Percentiles rank a stretch among this genome's conserved stretches.
Evolutionary conservation across 2,113 vertebrate species (phyloP).

Genomic region (Falco punctatus): DNA sequence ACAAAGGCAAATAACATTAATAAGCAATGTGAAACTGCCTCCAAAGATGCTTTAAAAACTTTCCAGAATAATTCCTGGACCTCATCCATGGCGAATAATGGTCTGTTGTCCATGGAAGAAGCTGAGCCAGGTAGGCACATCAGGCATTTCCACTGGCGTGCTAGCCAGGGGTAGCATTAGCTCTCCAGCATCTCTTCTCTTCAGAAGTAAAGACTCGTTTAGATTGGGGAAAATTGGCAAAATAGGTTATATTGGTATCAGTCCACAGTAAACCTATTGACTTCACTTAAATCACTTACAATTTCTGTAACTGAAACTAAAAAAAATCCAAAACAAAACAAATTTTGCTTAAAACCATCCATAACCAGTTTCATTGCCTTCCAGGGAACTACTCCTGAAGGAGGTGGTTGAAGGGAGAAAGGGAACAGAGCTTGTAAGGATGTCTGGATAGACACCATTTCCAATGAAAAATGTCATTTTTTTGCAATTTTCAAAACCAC

Average conservation of each 20-base stretch:
- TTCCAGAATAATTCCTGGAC: background rate
- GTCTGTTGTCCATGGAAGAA: background rate
- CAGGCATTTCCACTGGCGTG: background rate
- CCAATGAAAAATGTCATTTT: background rate
- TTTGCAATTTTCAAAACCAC: background rate
- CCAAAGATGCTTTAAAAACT: background rate
- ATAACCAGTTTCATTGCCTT: background rate
- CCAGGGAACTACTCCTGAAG: background rate
- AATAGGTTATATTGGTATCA: background rate
- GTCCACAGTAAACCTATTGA: background rate
- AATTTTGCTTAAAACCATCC: background rate
- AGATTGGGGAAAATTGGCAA: background rate
- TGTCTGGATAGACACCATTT: background rate
- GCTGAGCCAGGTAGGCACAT: background rate
- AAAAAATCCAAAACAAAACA: background rate
- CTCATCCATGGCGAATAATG: background rate
- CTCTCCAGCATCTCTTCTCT: background rate
- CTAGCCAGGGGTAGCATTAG: background rate
- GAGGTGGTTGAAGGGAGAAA: background rate
- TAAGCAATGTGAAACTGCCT: background rate
- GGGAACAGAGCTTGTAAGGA: background rate
- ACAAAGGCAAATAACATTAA: slow-evolving; percentile 1
- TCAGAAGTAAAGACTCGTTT: background rate
- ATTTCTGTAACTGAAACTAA: background rate
- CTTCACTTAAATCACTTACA: background rate